Conservation (phyloP, 2,888 invertebrate genomes). For the Rhamphomyia laevipes region DNA sequence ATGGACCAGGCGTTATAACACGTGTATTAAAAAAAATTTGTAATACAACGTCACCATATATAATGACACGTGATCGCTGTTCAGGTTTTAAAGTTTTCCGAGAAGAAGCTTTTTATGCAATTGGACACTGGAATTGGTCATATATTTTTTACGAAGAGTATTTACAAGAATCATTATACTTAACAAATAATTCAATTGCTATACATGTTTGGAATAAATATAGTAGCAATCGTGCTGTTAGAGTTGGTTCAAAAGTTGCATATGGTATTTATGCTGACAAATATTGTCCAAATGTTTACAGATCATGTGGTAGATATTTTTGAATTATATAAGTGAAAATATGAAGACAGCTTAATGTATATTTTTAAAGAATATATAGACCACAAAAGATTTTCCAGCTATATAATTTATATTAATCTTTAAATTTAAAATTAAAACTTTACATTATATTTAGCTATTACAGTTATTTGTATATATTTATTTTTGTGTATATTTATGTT, state of each 20-base stretch:
- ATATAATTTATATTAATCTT: too few species aligned
- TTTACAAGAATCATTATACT: slow-evolving; percentile 28
- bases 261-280: slow-evolving; percentile 30
- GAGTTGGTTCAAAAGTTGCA: slow-evolving; percentile 29
- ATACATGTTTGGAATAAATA: slow-evolving; percentile 34
- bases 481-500: too few species aligned
- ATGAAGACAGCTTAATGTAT: too few species aligned
- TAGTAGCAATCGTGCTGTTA: slow-evolving; percentile 22
- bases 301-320: slow-evolving; percentile 27
- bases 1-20: slow-evolving; percentile 50
- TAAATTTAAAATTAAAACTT: too few species aligned
- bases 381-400: too few species aligned
- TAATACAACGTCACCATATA: slow-evolving; percentile 37
- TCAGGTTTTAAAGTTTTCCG: slow-evolving; percentile 51
- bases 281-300: slow-evolving; percentile 31
- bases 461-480: too few species aligned
- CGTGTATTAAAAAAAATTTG: slow-evolving; percentile 49
- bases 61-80: slow-evolving; percentile 45
- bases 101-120: slow-evolving; percentile 52
- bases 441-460: too few species aligned
- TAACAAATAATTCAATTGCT: slow-evolving; percentile 25
- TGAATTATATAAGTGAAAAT: too few species aligned
- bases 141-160: slow-evolving; percentile 43
- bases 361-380: too few species aligned
- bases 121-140: slow-evolving; percentile 47